phyloP scores from a whole-genome alignment of 2,113 vertebrate species.

The Saguinus imperator region DNA sequence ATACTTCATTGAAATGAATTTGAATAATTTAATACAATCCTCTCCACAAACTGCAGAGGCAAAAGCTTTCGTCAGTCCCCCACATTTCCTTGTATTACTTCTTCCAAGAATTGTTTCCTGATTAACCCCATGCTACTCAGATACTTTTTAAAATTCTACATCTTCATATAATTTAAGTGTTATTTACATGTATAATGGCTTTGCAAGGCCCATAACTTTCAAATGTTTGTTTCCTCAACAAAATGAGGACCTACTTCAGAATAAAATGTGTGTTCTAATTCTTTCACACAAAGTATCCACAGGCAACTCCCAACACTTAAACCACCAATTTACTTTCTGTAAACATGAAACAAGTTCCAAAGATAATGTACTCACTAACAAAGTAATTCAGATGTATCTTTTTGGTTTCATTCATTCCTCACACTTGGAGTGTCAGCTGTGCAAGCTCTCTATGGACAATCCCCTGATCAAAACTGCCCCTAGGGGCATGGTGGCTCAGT shows the following conservation, averaged over 20 bases:
- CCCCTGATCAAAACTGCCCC: neutral
- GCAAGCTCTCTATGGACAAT: neutral
- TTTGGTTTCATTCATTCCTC: neutral
- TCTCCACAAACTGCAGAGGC: neutral
- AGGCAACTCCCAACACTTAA: neutral
- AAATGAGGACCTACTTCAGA: constrained; percentile 37
- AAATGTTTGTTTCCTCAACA: constrained; percentile 27
- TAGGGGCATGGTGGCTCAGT: too few relatives aligned
- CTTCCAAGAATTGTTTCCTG: constrained; percentile 15
- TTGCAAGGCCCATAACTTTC: neutral
- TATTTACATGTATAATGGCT: neutral
- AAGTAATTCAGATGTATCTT: neutral
- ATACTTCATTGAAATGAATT: constrained; percentile 13
- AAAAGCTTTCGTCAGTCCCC: neutral
- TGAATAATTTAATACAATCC: neutral
- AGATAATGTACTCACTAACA: neutral
- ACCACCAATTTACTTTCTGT: neutral
- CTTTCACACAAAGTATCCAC: neutral
- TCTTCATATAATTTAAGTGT: neutral
- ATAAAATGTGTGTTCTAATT: neutral
- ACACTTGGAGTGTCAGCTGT: neutral
- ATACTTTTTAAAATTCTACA: constrained; percentile 2
- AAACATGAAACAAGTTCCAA: constrained; percentile 23
- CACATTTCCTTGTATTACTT: neutral
- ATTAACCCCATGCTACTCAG: neutral